A percentile compares a stretch with the other conserved stretches of the same genome.
phyloP scores from a whole-genome alignment of 1,140 invertebrate species.

The Atopsyche davidsoni region DNA sequence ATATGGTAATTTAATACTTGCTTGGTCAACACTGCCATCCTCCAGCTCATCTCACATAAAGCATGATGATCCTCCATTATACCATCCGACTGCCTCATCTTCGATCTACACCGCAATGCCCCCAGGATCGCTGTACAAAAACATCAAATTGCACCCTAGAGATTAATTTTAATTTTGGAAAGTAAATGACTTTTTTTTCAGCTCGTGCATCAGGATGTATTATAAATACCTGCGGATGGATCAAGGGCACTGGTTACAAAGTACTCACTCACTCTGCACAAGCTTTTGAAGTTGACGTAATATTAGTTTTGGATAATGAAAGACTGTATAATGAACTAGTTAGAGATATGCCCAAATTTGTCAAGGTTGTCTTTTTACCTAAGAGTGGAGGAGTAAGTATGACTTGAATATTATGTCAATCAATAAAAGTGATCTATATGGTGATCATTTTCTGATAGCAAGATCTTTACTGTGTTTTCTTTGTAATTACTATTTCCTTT shows the following conservation, averaged over 20 bases:
- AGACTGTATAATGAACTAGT: conserved; percentile 91
- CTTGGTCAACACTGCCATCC: no score
- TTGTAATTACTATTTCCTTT: conserved; percentile 15
- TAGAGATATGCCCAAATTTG: conserved; percentile 87
- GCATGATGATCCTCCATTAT: no score
- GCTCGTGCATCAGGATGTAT: conserved; percentile 88
- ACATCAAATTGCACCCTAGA: no score
- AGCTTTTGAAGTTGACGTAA: conserved; percentile 92
- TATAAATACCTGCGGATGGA: conserved; percentile 98
- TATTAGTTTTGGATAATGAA: conserved; percentile 95
- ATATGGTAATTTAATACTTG: no score
- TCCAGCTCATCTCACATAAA: no score
- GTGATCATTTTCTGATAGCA: not conserved
- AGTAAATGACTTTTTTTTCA: conserved; percentile 50
- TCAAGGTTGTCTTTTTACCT: conserved; percentile 88
- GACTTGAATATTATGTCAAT: not conserved
- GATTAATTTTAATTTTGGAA: no score
- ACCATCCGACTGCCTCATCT: no score
- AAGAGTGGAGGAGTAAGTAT: conserved; percentile 90
- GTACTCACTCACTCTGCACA: conserved; percentile 78
- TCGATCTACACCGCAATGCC: no score
- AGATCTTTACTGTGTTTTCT: no score
- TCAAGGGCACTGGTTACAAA: conserved; percentile 84
- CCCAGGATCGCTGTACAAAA: no score
- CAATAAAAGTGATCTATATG: not conserved